Evolutionary conservation across 30 jellyfish, hydroid and myxozoan genomes (phyloP).

Genomic region (Cassiopea andromeda): DNA sequence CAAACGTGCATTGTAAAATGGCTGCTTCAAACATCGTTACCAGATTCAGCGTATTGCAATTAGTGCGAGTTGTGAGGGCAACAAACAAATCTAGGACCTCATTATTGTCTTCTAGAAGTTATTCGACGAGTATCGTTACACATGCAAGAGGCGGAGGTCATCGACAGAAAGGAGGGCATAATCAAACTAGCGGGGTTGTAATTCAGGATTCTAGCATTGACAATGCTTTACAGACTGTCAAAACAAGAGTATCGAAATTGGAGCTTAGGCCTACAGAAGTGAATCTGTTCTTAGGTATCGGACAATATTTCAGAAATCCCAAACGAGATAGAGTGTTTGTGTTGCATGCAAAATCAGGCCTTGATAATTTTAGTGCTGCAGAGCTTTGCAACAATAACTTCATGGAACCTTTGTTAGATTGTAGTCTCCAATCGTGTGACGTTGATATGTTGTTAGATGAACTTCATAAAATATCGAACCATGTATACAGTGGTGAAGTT

Average conservation of each 20-base stretch:
- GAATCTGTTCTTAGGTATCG: slow-evolving; percentile 22
- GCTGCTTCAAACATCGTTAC: background rate
- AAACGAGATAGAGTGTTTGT: slow-evolving; percentile 42
- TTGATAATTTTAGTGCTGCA: background rate
- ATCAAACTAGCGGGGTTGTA: background rate
- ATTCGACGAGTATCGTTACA: background rate
- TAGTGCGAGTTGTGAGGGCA: background rate
- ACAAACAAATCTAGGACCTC: background rate
- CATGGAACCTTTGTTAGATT: slow-evolving; percentile 20
- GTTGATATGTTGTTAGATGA: slow-evolving; percentile 15
- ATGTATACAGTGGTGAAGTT: slow-evolving; percentile 38
- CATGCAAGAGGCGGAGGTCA: background rate
- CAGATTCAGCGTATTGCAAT: background rate
- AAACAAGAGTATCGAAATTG: background rate
- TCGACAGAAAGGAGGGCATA: background rate
- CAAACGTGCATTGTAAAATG: background rate
- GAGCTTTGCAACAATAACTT: background rate
- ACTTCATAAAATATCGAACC: background rate
- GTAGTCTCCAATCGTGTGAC: slow-evolving; percentile 28
- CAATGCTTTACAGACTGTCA: background rate
- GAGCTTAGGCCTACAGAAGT: background rate
- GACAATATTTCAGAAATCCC: slow-evolving; percentile 44
- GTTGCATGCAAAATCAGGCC: slow-evolving; percentile 2
- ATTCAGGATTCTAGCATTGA: slow-evolving; percentile 8
- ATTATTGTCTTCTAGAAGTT: background rate